phyloP scores from a whole-genome alignment of 2,888 invertebrate genomes.

The Taphrorychus bicolor region DNA sequence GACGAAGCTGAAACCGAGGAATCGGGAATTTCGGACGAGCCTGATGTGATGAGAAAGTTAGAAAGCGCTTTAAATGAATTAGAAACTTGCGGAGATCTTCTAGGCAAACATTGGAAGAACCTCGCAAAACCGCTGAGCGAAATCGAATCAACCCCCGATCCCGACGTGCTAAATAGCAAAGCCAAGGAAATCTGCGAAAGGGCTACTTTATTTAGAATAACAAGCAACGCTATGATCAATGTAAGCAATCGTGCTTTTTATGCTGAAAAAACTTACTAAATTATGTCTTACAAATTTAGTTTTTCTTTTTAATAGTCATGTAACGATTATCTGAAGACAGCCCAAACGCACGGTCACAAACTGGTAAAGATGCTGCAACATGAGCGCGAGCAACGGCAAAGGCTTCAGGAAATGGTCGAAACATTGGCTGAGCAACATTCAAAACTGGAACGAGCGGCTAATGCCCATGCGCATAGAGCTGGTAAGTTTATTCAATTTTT shows the following conservation, averaged over 20 bases:
- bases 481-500: slow-evolving; percentile 27
- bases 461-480: slow-evolving; percentile 63
- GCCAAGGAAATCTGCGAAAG: slow-evolving; percentile 91
- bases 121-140: slow-evolving; percentile 83
- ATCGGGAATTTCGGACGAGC: slow-evolving; percentile 63
- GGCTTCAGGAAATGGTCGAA: slow-evolving; percentile 95
- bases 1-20: slow-evolving; percentile 67
- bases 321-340: slow-evolving; percentile 88
- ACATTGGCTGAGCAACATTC: slow-evolving; percentile 97
- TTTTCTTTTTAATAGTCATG: slow-evolving; percentile 75
- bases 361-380: slow-evolving; percentile 93
- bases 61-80: slow-evolving; percentile 85
- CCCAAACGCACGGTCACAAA: slow-evolving; percentile 88
- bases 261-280: no score
- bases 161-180: slow-evolving; percentile 67
- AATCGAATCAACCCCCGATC: slow-evolving; percentile 69
- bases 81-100: slow-evolving; percentile 89
- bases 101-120: slow-evolving; percentile 86
- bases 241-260: slow-evolving; percentile 71
- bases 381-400: slow-evolving; percentile 91
- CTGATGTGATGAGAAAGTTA: slow-evolving; percentile 73
- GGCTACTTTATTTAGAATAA: slow-evolving; percentile 94
- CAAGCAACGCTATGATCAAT: slow-evolving; percentile 96
- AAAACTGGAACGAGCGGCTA: slow-evolving; percentile 90
- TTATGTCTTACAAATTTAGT: no score